A percentile compares a stretch with the other conserved stretches of the same genome.
phyloP scores from a whole-genome alignment of 2,113 vertebrate genomes.

The Lampris megalopsis region DNA sequence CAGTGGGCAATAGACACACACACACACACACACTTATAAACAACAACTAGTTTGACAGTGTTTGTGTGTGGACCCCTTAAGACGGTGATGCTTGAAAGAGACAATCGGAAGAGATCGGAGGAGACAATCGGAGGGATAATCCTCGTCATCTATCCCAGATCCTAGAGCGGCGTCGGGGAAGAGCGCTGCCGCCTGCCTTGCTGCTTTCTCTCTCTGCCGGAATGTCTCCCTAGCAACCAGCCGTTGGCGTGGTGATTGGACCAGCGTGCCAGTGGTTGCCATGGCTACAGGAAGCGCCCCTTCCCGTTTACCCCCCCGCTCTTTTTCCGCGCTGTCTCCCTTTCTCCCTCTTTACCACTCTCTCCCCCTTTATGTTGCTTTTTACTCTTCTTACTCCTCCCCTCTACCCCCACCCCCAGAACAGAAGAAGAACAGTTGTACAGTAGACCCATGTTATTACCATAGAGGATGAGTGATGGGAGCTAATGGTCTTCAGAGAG shows the following conservation, averaged over 20 bases:
- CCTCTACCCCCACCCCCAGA: conserved; percentile 9
- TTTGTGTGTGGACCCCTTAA: conserved; percentile 38
- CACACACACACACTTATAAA: conserved; percentile 33
- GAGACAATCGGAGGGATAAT: conserved; percentile 51
- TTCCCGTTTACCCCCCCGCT: conserved; percentile 57
- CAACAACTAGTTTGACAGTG: conserved; percentile 25
- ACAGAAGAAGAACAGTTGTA: neutral
- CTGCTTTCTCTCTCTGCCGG: conserved; percentile 64
- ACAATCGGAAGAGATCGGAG: conserved; percentile 29
- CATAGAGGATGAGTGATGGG: conserved; percentile 47
- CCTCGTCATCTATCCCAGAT: conserved; percentile 62
- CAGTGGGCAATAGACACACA: conserved; percentile 1
- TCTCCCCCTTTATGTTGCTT: conserved; percentile 37
- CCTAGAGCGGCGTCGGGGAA: conserved; percentile 56
- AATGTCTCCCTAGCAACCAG: conserved; percentile 86
- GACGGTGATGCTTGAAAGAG: conserved; percentile 28
- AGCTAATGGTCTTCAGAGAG: conserved; percentile 54
- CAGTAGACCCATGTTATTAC: conserved; percentile 50
- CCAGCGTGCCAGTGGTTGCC: conserved; percentile 78
- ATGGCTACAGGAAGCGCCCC: conserved; percentile 84
- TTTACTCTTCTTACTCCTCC: conserved; percentile 6
- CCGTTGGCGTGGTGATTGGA: conserved; percentile 82
- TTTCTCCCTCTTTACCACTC: conserved; percentile 46
- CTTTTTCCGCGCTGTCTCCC: conserved; percentile 42
- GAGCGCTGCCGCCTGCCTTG: conserved; percentile 51